phyloP scores from a whole-genome alignment of 2,797 vertebrate species.

The Pipistrellus pygmaeus region DNA sequence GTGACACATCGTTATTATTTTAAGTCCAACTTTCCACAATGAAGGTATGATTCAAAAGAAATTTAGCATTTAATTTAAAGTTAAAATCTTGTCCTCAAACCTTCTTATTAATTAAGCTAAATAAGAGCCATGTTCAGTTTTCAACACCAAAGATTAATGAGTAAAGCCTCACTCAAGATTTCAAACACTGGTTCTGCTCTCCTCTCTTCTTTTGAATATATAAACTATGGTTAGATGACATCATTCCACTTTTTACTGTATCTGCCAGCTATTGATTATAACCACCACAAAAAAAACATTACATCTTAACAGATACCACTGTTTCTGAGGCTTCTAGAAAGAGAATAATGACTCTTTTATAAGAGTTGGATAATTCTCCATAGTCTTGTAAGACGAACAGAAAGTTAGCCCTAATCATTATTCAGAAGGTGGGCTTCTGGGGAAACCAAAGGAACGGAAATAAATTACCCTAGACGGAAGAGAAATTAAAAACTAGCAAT shows the following conservation, averaged over 20 bases:
- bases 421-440: slow-evolving; percentile 15
- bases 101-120: background rate
- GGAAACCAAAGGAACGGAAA: slow-evolving; percentile 61
- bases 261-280: slow-evolving; percentile 1
- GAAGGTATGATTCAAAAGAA: slow-evolving; percentile 54
- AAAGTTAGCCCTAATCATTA: slow-evolving; percentile 39
- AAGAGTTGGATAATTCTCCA: slow-evolving; percentile 12
- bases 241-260: background rate
- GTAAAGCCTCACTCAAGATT: background rate
- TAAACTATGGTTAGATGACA: background rate
- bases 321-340: background rate
- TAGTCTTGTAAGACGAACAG: slow-evolving; percentile 39
- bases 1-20: background rate
- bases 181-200: background rate
- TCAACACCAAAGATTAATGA: slow-evolving; percentile 27
- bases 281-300: background rate
- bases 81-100: slow-evolving; percentile 50
- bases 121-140: background rate
- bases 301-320: background rate
- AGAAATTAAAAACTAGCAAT: slow-evolving; percentile 24
- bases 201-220: background rate
- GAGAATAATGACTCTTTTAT: background rate
- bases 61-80: slow-evolving; percentile 48
- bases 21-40: slow-evolving; percentile 45
- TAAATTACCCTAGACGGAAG: slow-evolving; percentile 39